Base-by-base conservation (phyloP, 2,888 invertebrate genomes). In the Cylloceria caligata region DNA sequence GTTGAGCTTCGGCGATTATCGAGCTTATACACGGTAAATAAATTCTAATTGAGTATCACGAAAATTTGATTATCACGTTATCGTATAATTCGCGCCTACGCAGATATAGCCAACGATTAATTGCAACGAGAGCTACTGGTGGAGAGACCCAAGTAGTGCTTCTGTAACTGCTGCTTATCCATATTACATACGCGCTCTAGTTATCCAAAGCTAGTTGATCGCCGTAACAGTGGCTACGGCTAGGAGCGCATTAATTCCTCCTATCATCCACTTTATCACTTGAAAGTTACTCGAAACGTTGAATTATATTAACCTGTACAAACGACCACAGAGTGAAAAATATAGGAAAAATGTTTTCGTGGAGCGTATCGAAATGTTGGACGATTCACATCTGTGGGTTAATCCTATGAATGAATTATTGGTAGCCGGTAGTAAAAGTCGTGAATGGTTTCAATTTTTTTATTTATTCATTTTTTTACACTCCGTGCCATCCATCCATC, bases 11-110 rank as follows among this genome's bases (percentile, higher is more conserved):
- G 24, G 39, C 34, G 60, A 68, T 76, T 68, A 76, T 76, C 68
- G 60, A 30, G 39, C 62, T 68, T 68, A 74, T 62, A 62, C 52
- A 49, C 68, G 62, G 30, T 49, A 73, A 73, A 80, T 80, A 67
- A 79, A 72, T 79, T 72, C 42, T 67, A 68, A 68, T 80, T 52
- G 76, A 76, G 68, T 76, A 76, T 76, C 76, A 60, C 62, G 49
- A 52, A 62, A 73, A 74, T 80, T 62, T 68, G 68, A 80, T 80
- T 74, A 69, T 62, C 52, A 68, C 73, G 52, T 42, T 80, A 49
- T 45, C 21, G 42, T 60, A 42, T 57, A 69, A 74, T 80, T 80
- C 60, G 68, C 42, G 62, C 36, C 60, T 34, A 36, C 16, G 52
- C 65, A 60, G 24, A 42, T 49, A 72, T 64, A 30, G 42, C 24